phyloP scores from a whole-genome alignment of 2,888 invertebrate species.

The Spialia ferax region DNA sequence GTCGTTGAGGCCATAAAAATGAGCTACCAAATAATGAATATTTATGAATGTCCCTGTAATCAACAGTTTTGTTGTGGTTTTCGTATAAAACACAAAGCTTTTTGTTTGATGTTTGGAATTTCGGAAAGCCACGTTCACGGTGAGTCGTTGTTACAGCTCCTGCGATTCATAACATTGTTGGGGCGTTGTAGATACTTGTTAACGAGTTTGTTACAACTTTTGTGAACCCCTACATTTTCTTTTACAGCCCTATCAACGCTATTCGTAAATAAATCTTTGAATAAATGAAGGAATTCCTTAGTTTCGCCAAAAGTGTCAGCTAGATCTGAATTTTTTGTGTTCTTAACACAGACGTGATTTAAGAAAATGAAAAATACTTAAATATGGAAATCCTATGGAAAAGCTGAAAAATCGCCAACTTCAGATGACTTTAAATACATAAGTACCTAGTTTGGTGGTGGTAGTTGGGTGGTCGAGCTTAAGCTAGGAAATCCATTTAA shows the following conservation, averaged over 20 bases:
- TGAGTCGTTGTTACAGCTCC: constrained; percentile 4
- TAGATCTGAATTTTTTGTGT: too few relatives aligned
- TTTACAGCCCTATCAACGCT: background rate
- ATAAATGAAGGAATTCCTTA: too few relatives aligned
- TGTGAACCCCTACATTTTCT: background rate
- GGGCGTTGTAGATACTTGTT: background rate
- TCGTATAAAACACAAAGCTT: constrained; percentile 39
- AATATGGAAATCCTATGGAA: too few relatives aligned
- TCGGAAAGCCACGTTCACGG: background rate
- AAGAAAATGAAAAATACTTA: too few relatives aligned
- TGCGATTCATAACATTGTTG: background rate
- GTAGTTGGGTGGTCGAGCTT: too few relatives aligned
- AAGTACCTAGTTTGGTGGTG: too few relatives aligned
- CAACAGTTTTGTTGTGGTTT: constrained; percentile 40
- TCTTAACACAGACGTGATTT: too few relatives aligned
- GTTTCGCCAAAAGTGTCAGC: too few relatives aligned
- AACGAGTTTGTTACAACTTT: constrained; percentile 25
- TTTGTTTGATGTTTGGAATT: constrained; percentile 41
- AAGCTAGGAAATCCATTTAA: too few relatives aligned
- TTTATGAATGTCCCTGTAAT: constrained; percentile 44
- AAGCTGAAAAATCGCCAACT: too few relatives aligned
- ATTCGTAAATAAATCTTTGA: too few relatives aligned
- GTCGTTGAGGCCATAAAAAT: background rate
- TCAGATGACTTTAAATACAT: too few relatives aligned
- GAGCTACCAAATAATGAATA: constrained; percentile 41